Conservation (phyloP, 2,888 invertebrate genomes). For the Synanthedon vespiformis region DNA sequence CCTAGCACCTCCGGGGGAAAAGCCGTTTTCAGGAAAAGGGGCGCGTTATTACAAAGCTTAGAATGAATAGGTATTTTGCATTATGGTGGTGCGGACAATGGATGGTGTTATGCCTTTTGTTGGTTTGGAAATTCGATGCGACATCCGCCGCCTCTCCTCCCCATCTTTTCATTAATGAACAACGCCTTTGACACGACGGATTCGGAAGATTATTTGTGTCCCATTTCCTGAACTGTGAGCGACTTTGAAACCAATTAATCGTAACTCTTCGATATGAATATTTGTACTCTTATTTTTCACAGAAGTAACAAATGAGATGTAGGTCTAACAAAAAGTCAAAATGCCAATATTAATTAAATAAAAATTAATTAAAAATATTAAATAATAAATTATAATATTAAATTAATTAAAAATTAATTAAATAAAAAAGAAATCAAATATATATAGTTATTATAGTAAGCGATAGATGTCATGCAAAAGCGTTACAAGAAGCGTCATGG, state of each 20-base stretch:
- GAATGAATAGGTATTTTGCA: conserved; percentile 55
- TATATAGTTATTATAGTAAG: too few relatives aligned
- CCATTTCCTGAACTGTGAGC: neutral
- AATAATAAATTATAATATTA: too few relatives aligned
- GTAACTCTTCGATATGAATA: too few relatives aligned
- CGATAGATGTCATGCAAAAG: too few relatives aligned
- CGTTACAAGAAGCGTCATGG: too few relatives aligned
- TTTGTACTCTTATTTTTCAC: too few relatives aligned
- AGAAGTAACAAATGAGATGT: too few relatives aligned
- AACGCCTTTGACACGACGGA: conserved; percentile 9
- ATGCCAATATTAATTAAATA: too few relatives aligned
- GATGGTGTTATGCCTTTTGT: conserved; percentile 41
- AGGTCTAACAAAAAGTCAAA: too few relatives aligned
- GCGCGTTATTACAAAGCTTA: conserved; percentile 50
- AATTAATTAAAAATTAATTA: too few relatives aligned
- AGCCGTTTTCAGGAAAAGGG: conserved; percentile 56
- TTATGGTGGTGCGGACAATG: conserved; percentile 46
- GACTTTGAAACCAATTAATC: neutral
- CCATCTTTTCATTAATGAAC: conserved; percentile 30
- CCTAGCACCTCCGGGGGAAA: conserved; percentile 37
- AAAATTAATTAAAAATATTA: too few relatives aligned
- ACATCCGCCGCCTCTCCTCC: conserved; percentile 25
- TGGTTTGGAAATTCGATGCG: conserved; percentile 32
- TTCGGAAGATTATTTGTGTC: neutral
- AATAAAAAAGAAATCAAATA: too few relatives aligned